Conservation (phyloP, 2,113 vertebrate genomes). For the Proterorhinus semilunaris region DNA sequence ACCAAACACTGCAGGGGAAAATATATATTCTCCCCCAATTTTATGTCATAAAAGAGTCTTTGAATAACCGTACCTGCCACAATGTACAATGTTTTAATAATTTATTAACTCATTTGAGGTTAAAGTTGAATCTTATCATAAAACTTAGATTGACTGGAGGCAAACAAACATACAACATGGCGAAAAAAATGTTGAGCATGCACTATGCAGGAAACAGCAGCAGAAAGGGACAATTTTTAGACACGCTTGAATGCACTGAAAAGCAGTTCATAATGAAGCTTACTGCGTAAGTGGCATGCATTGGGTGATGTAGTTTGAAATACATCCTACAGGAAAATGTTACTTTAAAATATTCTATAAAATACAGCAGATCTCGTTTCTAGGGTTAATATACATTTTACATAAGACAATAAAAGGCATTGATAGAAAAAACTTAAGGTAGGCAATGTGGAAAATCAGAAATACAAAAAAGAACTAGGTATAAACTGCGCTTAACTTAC, state of each 20-base stretch:
- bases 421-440: constrained; percentile 39
- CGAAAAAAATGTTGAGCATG: constrained; percentile 34
- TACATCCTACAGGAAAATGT: constrained; percentile 31
- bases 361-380: constrained; percentile 56
- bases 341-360: constrained; percentile 46
- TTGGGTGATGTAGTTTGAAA: constrained; percentile 23
- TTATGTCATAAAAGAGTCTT: neutral
- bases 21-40: too few species aligned
- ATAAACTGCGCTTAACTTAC: constrained; percentile 25
- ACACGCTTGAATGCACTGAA: constrained; percentile 30
- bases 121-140: constrained; percentile 50
- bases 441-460: constrained; percentile 51
- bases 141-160: constrained; percentile 58
- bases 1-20: too few species aligned
- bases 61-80: neutral
- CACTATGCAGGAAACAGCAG: constrained; percentile 29
- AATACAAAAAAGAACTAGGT: constrained; percentile 20
- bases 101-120: constrained; percentile 56
- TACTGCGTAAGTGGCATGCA: constrained; percentile 32
- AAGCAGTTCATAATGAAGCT: neutral
- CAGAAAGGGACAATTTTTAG: constrained; percentile 30
- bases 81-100: constrained; percentile 29
- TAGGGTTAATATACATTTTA: constrained; percentile 34
- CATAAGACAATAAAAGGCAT: constrained; percentile 31
- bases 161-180: constrained; percentile 51